Evolutionary conservation across 1,140 invertebrate species (phyloP).

Genomic region (Aphelenchoides fujianensis): DNA sequence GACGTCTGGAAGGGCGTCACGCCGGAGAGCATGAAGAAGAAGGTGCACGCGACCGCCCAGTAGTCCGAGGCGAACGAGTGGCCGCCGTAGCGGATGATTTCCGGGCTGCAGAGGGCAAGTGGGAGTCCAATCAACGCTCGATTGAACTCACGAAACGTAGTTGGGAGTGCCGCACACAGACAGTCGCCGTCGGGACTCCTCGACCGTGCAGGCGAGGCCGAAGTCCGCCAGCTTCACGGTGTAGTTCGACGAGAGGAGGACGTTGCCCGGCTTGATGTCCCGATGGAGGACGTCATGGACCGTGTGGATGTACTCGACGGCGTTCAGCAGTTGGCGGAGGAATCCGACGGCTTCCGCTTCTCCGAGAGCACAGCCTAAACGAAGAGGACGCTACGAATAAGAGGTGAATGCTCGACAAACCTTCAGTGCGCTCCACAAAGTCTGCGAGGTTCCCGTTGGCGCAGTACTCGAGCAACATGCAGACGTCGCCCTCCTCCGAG

Average conservation of each 20-base stretch:
- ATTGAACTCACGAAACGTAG: no score
- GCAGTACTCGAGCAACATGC: constrained; percentile 44
- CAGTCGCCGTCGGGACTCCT: constrained; percentile 19
- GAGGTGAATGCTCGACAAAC: constrained; percentile 15
- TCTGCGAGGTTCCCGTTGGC: constrained; percentile 39
- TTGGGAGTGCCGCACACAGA: constrained; percentile 44
- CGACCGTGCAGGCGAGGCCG: constrained; percentile 40
- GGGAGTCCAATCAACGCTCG: no score
- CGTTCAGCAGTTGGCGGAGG: constrained; percentile 34
- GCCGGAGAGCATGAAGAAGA: constrained; percentile 44
- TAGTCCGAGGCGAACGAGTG: constrained; percentile 38
- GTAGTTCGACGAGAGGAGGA: constrained; percentile 28
- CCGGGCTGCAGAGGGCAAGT: no score
- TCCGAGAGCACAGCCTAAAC: constrained; percentile 33
- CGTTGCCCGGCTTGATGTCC: constrained; percentile 42
- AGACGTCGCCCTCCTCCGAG: constrained; percentile 36
- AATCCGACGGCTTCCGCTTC: constrained; percentile 41
- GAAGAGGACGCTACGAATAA: constrained; percentile 25
- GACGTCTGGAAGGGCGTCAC: constrained; percentile 42
- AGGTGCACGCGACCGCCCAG: constrained; percentile 48
- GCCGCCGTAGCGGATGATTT: constrained; percentile 21
- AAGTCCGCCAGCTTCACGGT: constrained; percentile 43
- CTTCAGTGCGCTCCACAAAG: constrained; percentile 31
- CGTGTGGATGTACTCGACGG: constrained; percentile 38
- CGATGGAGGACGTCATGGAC: constrained; percentile 37